phyloP scores from a whole-genome alignment of 2,888 invertebrate genomes.

The Electrophaes corylata region DNA sequence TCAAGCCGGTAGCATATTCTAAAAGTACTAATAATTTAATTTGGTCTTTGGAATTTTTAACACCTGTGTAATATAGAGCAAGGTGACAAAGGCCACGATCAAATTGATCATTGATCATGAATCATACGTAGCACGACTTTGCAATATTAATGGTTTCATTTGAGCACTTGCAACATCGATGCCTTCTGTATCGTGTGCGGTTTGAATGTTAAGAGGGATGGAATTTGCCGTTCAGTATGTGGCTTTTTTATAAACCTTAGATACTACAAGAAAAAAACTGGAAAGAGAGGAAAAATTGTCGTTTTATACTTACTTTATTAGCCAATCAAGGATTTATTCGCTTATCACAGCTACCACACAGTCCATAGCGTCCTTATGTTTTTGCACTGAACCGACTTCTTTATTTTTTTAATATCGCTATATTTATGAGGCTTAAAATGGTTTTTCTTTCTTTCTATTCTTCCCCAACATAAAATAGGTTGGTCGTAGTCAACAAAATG shows the following conservation, averaged over 20 bases:
- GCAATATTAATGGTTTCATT: constrained; percentile 1
- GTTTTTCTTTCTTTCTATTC: no score
- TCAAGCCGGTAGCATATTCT: no score
- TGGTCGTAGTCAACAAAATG: no score
- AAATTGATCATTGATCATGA: constrained; percentile 15
- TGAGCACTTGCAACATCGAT: constrained; percentile 14
- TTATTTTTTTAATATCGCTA: no score
- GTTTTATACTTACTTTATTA: no score
- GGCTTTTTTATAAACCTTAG: background rate
- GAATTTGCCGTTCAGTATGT: background rate
- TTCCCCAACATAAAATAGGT: no score
- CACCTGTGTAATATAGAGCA: constrained; percentile 35
- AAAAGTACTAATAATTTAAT: no score
- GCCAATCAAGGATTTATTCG: background rate
- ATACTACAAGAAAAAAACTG: background rate
- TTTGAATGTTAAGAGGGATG: background rate
- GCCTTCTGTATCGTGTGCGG: constrained; percentile 2
- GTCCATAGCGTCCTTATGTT: no score
- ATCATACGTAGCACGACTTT: constrained; percentile 11
- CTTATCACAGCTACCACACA: no score
- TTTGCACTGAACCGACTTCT: no score
- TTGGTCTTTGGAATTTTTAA: background rate
- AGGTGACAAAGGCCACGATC: constrained; percentile 34
- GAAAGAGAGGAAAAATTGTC: no score
- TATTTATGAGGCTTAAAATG: no score